Evolutionary conservation across 1,140 invertebrate species (phyloP).

Genomic region (Zaprionus tsacasi): DNA sequence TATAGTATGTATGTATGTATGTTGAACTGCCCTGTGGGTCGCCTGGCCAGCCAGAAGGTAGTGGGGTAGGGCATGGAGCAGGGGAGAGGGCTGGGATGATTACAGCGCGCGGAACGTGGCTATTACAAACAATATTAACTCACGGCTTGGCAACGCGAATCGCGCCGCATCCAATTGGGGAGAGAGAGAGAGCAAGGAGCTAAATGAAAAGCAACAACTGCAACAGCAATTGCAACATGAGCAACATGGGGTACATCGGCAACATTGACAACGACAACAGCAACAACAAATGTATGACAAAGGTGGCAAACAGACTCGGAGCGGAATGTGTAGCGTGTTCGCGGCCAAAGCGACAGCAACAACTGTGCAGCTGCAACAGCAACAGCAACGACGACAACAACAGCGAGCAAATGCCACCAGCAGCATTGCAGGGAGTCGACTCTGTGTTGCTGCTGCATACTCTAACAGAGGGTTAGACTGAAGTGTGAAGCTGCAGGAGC

Average conservation of each 20-base stretch:
- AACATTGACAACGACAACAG: conserved; percentile 51
- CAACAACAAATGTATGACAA: conserved; percentile 67
- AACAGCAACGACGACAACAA: conserved; percentile 4
- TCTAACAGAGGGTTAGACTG: neutral
- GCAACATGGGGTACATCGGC: conserved; percentile 38
- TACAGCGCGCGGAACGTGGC: conserved; percentile 67
- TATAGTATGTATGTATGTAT: too few relatives aligned
- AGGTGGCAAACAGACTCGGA: conserved; percentile 66
- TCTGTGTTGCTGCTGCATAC: conserved; percentile 5
- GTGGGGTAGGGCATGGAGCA: neutral
- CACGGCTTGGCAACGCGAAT: conserved; percentile 51
- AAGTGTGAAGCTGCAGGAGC: too few relatives aligned
- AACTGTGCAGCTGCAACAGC: conserved; percentile 27
- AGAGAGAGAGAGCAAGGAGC: conserved; percentile 6
- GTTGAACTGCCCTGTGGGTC: neutral
- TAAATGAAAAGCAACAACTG: neutral
- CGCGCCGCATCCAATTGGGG: conserved; percentile 62
- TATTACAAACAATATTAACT: conserved; percentile 76
- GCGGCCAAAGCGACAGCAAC: conserved; percentile 33
- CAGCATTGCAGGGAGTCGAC: conserved; percentile 41
- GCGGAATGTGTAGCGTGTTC: conserved; percentile 66
- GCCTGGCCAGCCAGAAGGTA: neutral
- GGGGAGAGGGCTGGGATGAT: conserved; percentile 37
- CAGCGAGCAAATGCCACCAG: conserved; percentile 22
- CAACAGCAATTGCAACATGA: conserved; percentile 30